Base-by-base conservation (phyloP, 2,113 vertebrate genomes). In the Syngnathus scovelli region DNA sequence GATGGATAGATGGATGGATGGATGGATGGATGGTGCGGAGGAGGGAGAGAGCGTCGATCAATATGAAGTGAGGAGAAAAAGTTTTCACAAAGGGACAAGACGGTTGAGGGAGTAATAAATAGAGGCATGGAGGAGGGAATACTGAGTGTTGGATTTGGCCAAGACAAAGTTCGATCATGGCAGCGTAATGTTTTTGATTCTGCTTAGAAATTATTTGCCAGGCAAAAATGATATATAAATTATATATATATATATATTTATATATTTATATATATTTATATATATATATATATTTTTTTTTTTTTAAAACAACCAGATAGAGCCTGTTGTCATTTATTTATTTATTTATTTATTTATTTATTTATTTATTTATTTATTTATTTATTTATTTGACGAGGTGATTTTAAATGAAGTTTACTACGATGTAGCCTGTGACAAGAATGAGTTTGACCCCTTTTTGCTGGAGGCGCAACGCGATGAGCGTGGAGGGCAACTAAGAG, bases 1-100 rank as follows among this genome's bases (percentile, higher is more conserved):
- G 41, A 43, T 39, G 91, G 91, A 90, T 92, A 78, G 71, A 76
- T 18, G 19, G 58, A 61, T n/a, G n/a, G n/a, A n/a, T 36, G 60
- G 71, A 66, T 70, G 70, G 73, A 76, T 46, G 66, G 71, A 73
- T 58, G 68, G 67, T 9, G 52, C 56, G 52, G 51, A 67, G 41
- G 62, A 73, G 52, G 11, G 59, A 54, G 72, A 36, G 72, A 65
- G 44, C 13, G 44, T 58, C 71, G 78, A 85, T 83, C 83, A 68
- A 86, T 86, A 87, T 76, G 64, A 66, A 64, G 72, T 70, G 65
- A 68, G 66, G 79, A 74, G 76, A 75, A 49, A 86, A 86, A 83
- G 83, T 86, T 84, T 86, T 76, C 60, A 78, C 74, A 68, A 78
- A 81, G 65, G 74, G 41, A 11, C 9, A 43, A 64, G 23, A 1